Base-by-base conservation (phyloP, 2,797 vertebrate genomes). In the Trichosurus vulpecula region DNA sequence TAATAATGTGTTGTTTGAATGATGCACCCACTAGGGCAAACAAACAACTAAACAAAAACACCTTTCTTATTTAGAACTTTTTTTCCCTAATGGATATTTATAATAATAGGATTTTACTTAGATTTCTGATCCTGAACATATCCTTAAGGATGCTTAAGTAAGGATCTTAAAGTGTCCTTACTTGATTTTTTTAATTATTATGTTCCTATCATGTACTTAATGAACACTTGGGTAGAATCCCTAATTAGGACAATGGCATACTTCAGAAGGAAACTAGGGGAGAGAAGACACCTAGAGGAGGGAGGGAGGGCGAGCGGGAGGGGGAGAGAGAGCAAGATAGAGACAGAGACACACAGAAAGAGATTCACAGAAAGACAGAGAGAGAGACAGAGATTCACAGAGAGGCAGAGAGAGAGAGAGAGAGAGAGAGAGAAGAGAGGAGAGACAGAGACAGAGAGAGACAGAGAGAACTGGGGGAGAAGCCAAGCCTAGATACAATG, bases 51-150 rank as follows among this genome's bases (percentile, higher is more conserved):
- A 81, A 66, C 61, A 19, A 66, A 74, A 47, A 41, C 41, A 52
- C 95, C 93, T 95, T 87, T 92, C 53, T 29, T 22, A 57, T 12
- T 51, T 14, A 57, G 54, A 55, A 52, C 0, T 57, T 55, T 66
- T 92, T 93, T 81, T 57, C 47, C 31, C 74, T 51, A 93, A 93
- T 56, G 4, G 52, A 22, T 87, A 89, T 93, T 93, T 74, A 53
- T 92, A 90, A 51, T 29, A 30, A 47, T 52, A 41, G 81, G 89
- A 93, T 93, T 55, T 2, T 52, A 57, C 90, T 95, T 94, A 30
- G 93, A 52, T 31, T 93, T 96, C 94, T 89, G 87, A 53, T n/a
- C 74, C 35, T 51, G 95, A 2, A 57, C 93, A 8, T 93, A 16
- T 66, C 52, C 52, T 53, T 47, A 53, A 54, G 53, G 52, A 35